These are phyloP conservation scores for Heliornis fulica DNA, from an alignment of 2,113 vertebrate genomes.

Conservation along the genomic window DNA sequence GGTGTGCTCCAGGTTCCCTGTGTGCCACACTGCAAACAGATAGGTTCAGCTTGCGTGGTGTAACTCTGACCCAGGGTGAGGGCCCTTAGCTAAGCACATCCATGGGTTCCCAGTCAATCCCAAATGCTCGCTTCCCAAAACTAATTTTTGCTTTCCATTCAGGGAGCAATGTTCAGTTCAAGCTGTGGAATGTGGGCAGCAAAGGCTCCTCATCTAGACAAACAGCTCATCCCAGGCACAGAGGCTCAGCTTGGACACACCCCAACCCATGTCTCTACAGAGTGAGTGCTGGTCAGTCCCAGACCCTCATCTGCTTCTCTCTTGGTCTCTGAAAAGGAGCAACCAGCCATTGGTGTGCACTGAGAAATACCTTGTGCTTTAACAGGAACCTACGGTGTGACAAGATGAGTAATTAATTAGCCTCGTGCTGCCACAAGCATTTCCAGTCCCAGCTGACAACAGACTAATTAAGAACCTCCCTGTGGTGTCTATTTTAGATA, in stretches of 20 bases:
- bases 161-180: not conserved
- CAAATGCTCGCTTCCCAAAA: not conserved
- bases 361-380: slow-evolving; percentile 17
- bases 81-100: not conserved
- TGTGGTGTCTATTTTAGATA: slow-evolving; percentile 64
- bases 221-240: not conserved
- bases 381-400: slow-evolving; percentile 46
- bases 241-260: not conserved
- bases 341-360: not conserved
- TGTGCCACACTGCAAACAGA: not conserved
- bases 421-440: slow-evolving; percentile 43
- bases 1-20: fast-evolving
- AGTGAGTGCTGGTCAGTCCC: not conserved
- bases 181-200: not conserved
- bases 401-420: slow-evolving; percentile 72
- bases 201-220: fast-evolving
- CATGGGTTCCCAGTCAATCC: not conserved
- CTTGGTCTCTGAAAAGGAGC: not conserved
- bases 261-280: not conserved
- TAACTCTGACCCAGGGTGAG: not conserved
- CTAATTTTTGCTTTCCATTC: not conserved
- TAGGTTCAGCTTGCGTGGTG: fast-evolving
- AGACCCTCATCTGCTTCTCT: not conserved
- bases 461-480: slow-evolving; percentile 72
- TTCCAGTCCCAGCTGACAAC: slow-evolving; percentile 55